Evolutionary conservation across 2,113 vertebrate species (phyloP), one percentile per base, ranked within the genome.

Genomic region (Polypterus bichir): DNA sequence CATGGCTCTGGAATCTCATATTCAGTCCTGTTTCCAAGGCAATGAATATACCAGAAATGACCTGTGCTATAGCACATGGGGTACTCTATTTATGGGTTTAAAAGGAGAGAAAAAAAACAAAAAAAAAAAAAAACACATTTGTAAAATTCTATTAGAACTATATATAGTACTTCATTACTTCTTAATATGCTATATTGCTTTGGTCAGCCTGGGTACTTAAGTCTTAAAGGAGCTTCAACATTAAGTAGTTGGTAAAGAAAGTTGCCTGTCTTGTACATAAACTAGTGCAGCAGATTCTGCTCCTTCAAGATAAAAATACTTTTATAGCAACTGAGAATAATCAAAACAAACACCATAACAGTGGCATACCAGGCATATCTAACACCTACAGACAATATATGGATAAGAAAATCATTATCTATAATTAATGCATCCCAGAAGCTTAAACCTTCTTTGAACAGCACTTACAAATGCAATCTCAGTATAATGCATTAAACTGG

Each of bases 31-130:
- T 77, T 47, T 81, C 81, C 59, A 98, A 79, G 62, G 88, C 83
- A 68, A 81, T 71, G 65, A 98, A 74, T 7, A 88, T 80, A 73
- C 78, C 82, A 55, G 79, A 88, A 54, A 95, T 76, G 76, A 94
- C 78, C 64, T 74, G 5, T 11, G 86, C 79, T 58, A 89, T 73
- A 74, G 90, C 86, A 70, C 78, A 71, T 44, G 92, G 85, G 8
- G 88, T 85, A 66, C 47, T 86, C 94, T 98, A 76, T n/a, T n/a
- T n/a, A 27, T 27, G 27, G 27, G 27, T 27, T 27, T 27, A 27
- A 27, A 27, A 27, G 27, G 27, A 27, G 27, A 27, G 2, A 27
- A 27, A 27, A 27, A 27, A 27, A 27, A 27, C 11, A 59, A 77
- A 67, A 72, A 63, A 52, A 63, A 10, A 5, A 3, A 54, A 5